Evolutionary conservation across 2,797 vertebrate genomes (phyloP).

Genomic region (Limosa lapponica): DNA sequence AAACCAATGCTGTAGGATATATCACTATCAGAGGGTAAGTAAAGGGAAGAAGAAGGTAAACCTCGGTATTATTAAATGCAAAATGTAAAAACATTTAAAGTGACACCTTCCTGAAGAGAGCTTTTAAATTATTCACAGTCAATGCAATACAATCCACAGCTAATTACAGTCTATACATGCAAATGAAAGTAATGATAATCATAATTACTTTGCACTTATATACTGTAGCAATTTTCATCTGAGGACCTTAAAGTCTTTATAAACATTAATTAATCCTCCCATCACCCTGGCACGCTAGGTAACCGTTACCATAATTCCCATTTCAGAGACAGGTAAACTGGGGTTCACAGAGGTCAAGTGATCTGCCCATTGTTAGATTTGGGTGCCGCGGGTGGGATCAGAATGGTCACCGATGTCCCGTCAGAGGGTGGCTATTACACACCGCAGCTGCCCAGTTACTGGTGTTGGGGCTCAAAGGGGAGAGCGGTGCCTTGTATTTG

Average conservation of each 20-base stretch:
- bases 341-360: background rate
- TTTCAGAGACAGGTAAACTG: background rate
- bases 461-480: background rate
- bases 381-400: background rate
- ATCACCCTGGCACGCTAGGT: background rate
- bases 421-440: background rate
- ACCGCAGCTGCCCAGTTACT: background rate
- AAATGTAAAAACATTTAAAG: slow-evolving; percentile 45
- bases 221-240: slow-evolving; percentile 53
- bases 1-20: background rate
- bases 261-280: slow-evolving; percentile 69
- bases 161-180: slow-evolving; percentile 69
- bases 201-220: slow-evolving; percentile 67
- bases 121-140: slow-evolving; percentile 63
- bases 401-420: rapidly evolving
- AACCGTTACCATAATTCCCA: background rate
- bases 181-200: slow-evolving; percentile 63
- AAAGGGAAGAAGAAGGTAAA: background rate
- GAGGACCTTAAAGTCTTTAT: slow-evolving; percentile 53
- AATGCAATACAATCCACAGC: slow-evolving; percentile 56
- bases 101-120: slow-evolving; percentile 30
- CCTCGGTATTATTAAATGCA: background rate
- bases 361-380: background rate
- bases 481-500: rapidly evolving
- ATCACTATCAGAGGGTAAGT: background rate